Conservation (phyloP, 2,888 invertebrate genomes). For the Argyresthia goedartella region DNA sequence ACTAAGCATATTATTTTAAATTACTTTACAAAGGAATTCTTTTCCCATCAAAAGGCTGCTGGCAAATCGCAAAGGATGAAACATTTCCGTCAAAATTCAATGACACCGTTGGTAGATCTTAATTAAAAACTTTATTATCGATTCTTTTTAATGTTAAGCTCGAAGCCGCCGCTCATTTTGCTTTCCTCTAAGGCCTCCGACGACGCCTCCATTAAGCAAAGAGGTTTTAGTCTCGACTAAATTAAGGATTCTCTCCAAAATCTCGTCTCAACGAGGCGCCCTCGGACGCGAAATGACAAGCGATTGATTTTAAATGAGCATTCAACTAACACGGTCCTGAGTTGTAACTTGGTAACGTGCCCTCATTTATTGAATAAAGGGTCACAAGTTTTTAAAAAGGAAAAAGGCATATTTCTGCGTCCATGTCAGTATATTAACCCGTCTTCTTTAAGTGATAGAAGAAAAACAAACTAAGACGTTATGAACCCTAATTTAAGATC, state of each 20-base stretch:
- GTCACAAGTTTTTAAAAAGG: no score
- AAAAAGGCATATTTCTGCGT: no score
- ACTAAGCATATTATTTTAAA: no score
- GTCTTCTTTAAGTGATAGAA: no score
- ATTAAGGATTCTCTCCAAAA: constrained; percentile 66
- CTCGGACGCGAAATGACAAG: constrained; percentile 42
- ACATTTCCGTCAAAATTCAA: neutral
- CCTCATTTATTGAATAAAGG: no score
- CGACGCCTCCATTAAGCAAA: constrained; percentile 58
- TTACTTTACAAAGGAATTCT: no score
- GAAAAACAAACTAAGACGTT: no score
- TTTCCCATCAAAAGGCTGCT: no score
- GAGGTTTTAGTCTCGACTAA: constrained; percentile 57
- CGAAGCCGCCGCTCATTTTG: neutral
- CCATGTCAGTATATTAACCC: no score
- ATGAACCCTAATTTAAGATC: no score
- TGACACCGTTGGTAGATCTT: neutral
- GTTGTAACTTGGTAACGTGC: no score
- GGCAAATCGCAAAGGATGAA: no score
- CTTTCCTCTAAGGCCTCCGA: constrained; percentile 33
- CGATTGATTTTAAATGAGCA: constrained; percentile 67
- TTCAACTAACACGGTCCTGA: constrained; percentile 19
- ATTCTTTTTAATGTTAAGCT: neutral
- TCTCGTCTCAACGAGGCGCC: constrained; percentile 45
- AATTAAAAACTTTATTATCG: neutral